A percentile compares a stretch with the other conserved stretches of the same genome.
Conservation (phyloP, 2,888 invertebrate genomes). For the Eulithis prunata region DNA sequence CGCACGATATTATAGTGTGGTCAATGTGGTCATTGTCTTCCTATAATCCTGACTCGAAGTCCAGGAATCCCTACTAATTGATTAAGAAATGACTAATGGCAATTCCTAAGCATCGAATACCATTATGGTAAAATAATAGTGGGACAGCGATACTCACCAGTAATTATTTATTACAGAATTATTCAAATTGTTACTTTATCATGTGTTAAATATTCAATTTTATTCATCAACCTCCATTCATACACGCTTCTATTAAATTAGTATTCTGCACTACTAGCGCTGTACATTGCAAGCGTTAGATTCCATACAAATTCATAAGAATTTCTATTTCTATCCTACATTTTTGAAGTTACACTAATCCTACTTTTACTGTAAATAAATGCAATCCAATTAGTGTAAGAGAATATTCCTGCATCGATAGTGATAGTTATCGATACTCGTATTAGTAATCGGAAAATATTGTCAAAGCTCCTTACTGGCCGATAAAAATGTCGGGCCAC, state of each 20-base stretch:
- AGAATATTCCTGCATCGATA: slow-evolving; percentile 20
- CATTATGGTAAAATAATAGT: slow-evolving; percentile 39
- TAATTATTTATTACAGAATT: slow-evolving; percentile 44
- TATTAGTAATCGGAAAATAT: slow-evolving; percentile 80
- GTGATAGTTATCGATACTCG: slow-evolving; percentile 65
- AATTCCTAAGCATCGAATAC: slow-evolving; percentile 34
- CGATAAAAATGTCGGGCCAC: slow-evolving; percentile 83
- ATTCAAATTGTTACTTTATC: slow-evolving; percentile 42
- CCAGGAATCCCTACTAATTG: slow-evolving; percentile 51
- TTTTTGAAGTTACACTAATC: slow-evolving; percentile 29
- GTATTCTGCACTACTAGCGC: slow-evolving; percentile 37
- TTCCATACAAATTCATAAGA: slow-evolving; percentile 46
- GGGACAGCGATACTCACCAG: slow-evolving; percentile 32
- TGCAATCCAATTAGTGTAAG: slow-evolving; percentile 47
- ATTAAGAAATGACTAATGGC: slow-evolving; percentile 39
- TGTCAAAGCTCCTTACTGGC: slow-evolving; percentile 76
- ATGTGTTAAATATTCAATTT: slow-evolving; percentile 49
- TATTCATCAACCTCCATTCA: slow-evolving; percentile 45
- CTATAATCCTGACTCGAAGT: slow-evolving; percentile 19
- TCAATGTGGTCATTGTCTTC: slow-evolving; percentile 2
- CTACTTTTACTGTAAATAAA: not conserved
- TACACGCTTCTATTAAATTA: slow-evolving; percentile 39
- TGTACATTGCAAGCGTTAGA: slow-evolving; percentile 24
- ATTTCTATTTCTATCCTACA: slow-evolving; percentile 38
- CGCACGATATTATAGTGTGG: not conserved